Conservation (phyloP, 2,113 vertebrate species). For the Lates calcarifer region DNA sequence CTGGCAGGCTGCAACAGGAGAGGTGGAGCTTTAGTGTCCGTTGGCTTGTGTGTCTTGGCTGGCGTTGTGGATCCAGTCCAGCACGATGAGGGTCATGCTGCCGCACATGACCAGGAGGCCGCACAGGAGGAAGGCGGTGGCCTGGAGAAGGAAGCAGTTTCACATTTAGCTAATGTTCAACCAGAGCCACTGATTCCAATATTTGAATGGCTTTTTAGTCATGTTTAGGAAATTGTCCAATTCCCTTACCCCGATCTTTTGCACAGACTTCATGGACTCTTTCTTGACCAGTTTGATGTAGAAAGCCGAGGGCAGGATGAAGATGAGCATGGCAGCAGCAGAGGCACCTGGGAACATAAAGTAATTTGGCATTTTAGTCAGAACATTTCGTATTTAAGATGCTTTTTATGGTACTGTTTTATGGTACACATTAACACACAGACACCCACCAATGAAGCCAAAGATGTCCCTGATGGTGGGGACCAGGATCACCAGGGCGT, state of each 20-base stretch:
- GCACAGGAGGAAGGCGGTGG: conserved; percentile 87
- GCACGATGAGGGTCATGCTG: conserved; percentile 92
- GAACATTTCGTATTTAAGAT: neutral
- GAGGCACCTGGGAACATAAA: conserved; percentile 88
- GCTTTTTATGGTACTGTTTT: neutral
- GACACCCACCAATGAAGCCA: conserved; percentile 90
- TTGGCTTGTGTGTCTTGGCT: conserved; percentile 50
- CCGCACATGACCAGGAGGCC: conserved; percentile 93
- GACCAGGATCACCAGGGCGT: conserved; percentile 93
- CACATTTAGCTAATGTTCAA: conserved; percentile 15
- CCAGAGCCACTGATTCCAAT: neutral
- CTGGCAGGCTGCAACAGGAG: neutral
- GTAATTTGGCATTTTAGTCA: neutral
- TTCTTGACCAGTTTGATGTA: conserved; percentile 98
- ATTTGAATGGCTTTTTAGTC: neutral
- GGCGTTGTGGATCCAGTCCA: conserved; percentile 90
- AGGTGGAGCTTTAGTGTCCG: conserved; percentile 71
- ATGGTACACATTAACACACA: fast-evolving
- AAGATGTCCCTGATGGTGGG: conserved; percentile 97
- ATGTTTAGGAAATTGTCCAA: neutral
- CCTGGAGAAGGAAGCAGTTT: conserved; percentile 82
- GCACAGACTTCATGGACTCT: conserved; percentile 92
- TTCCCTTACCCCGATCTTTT: conserved; percentile 95
- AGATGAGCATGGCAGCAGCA: conserved; percentile 97
- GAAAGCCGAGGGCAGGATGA: conserved; percentile 98